Evolutionary conservation across 2,113 vertebrate genomes (phyloP).

Genomic region (Mugil cephalus): DNA sequence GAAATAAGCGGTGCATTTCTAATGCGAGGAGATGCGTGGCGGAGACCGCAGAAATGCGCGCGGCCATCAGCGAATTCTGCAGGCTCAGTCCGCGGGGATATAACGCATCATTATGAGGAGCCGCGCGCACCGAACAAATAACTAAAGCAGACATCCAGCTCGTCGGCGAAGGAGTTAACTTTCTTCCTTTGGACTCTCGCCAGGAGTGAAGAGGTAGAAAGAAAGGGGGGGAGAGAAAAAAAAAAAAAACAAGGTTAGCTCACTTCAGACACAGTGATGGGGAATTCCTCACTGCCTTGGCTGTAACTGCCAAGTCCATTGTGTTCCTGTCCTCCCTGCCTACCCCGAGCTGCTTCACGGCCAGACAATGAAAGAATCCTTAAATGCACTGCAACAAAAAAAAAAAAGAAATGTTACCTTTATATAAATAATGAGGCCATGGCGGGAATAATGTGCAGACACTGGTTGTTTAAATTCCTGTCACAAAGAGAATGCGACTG

Average conservation of each 20-base stretch:
- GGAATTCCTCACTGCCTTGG: constrained; percentile 67
- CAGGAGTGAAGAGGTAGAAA: constrained; percentile 54
- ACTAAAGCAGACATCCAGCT: constrained; percentile 23
- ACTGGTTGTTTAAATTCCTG: constrained; percentile 1
- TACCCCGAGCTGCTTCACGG: constrained; percentile 26
- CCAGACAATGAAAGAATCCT: constrained; percentile 39
- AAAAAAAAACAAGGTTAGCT: constrained; percentile 49
- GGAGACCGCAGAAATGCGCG: constrained; percentile 2
- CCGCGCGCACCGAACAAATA: constrained; percentile 9
- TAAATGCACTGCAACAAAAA: constrained; percentile 12
- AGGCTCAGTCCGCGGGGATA: not conserved
- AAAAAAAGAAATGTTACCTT: not conserved
- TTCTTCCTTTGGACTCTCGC: constrained; percentile 50
- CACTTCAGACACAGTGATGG: constrained; percentile 64
- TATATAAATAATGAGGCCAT: constrained; percentile 2
- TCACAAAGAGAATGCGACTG: constrained; percentile 11
- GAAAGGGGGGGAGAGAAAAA: not conserved
- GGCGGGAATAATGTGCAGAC: constrained; percentile 6
- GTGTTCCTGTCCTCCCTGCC: constrained; percentile 36
- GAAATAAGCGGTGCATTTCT: constrained; percentile 55
- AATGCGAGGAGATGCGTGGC: constrained; percentile 43
- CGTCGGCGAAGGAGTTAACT: constrained; percentile 62
- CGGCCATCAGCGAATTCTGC: constrained; percentile 13
- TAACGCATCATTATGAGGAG: constrained; percentile 16
- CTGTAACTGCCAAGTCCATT: constrained; percentile 57